Percentiles rank a stretch among this genome's conserved stretches.
These are phyloP conservation scores for Adelosebastes latens DNA, from an alignment of 2,797 vertebrate genomes.

Conservation along the genomic window DNA sequence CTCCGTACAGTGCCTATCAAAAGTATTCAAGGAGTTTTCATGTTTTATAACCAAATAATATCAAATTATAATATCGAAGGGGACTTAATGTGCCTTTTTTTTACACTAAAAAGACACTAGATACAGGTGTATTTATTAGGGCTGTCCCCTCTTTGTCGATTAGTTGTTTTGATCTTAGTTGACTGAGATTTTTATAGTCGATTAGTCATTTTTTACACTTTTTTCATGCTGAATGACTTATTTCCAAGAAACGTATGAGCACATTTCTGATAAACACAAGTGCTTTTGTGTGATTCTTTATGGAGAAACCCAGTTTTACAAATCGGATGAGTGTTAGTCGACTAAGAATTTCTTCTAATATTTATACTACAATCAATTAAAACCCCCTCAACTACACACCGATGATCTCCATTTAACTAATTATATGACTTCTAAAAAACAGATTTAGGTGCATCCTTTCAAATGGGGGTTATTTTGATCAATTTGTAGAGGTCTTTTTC, in stretches of 20 bases:
- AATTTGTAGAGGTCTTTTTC: background rate
- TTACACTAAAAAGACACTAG: background rate
- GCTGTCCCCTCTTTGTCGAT: no score
- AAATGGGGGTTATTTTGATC: background rate
- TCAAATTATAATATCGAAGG: background rate
- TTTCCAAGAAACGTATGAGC: no score
- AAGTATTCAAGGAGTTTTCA: background rate
- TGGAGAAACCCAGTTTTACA: no score
- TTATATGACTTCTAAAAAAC: background rate
- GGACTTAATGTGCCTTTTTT: background rate
- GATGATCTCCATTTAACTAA: background rate
- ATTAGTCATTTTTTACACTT: no score
- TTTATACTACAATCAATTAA: no score
- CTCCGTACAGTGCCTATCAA: background rate
- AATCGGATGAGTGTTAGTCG: no score
- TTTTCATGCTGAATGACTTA: no score
- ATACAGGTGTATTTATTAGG: background rate
- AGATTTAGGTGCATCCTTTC: background rate
- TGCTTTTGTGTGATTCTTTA: no score
- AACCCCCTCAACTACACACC: background rate
- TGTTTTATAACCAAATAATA: background rate
- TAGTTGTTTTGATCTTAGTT: no score
- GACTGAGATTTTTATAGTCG: fast-evolving
- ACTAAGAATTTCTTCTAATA: no score
- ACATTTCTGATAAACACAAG: no score